Evolutionary conservation across 2,888 invertebrate species (phyloP).

Genomic region (Rhamphomyia laevipes): DNA sequence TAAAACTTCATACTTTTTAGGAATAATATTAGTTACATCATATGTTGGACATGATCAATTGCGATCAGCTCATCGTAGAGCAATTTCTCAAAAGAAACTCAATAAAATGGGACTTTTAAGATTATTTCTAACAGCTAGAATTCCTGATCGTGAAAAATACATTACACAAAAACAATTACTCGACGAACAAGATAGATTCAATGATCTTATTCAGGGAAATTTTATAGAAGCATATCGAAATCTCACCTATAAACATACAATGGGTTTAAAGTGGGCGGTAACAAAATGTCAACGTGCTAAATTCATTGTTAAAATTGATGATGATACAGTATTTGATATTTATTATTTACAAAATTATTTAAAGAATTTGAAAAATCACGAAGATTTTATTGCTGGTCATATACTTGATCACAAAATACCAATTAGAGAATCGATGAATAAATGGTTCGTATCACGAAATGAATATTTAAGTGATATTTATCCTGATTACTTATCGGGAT

Average conservation of each 20-base stretch:
- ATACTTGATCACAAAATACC: conserved; percentile 52
- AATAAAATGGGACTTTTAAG: conserved; percentile 46
- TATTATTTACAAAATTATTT: conserved; percentile 43
- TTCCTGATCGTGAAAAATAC: conserved; percentile 42
- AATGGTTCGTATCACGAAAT: conserved; percentile 63
- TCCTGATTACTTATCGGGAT: conserved; percentile 69
- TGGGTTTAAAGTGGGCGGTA: conserved; percentile 67
- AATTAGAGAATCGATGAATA: conserved; percentile 53
- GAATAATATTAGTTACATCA: conserved; percentile 56
- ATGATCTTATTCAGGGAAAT: conserved; percentile 63
- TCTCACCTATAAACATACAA: conserved; percentile 69
- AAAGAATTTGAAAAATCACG: conserved; percentile 26
- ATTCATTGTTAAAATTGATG: conserved; percentile 69
- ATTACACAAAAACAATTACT: conserved; percentile 44
- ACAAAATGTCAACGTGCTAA: conserved; percentile 47
- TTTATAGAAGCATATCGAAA: conserved; percentile 68
- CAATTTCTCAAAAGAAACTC: conserved; percentile 48
- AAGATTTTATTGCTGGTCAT: conserved; percentile 50
- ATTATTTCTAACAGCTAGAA: conserved; percentile 56
- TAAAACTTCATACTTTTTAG: conserved; percentile 17
- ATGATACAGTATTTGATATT: conserved; percentile 64
- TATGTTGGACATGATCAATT: conserved; percentile 60
- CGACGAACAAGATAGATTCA: conserved; percentile 50
- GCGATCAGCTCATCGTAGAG: conserved; percentile 56
- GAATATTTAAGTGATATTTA: conserved; percentile 53